Base-by-base conservation (phyloP, 2,888 invertebrate genomes). In the Odiellus spinosus region DNA sequence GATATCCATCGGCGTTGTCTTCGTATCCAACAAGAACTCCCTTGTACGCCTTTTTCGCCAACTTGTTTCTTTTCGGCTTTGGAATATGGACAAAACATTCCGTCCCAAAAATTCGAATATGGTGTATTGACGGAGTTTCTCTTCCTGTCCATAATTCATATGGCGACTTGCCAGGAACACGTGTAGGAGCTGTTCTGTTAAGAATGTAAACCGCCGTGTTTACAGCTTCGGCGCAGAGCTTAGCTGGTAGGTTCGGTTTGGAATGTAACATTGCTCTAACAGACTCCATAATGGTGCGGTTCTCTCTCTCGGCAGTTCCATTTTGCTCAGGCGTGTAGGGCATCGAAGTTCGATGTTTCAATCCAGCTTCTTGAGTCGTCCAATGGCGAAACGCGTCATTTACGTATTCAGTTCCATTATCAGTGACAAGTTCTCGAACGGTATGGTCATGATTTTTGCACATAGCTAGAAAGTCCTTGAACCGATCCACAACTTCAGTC, bases 191-290 rank as follows among this genome's bases (percentile, higher is more conserved):
- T 17, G 50, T 42, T 26, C 55, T 14, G 40, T 59, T 59, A 33
- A 51, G 18, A 19, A 56, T 51, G 20, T 20, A 52, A 57, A 48
- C 55, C 56, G 45, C 56, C 55, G 44, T 58, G 45, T 12, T 54
- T 56, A 6, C 43, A 52, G 26, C 26, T 26, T 26, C 26, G 8
- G 26, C 26, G 5, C 26, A 26, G 8, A 26, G 26, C 26, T 26
- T 26, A 4, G 26, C 5, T 26, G 26, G 26, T 26, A 26, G 4
- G 8, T 26, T 26, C 8, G 26, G 26, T 26, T 26, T 26, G 26
- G 26, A 4, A 8, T 26, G 26, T 8, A 26, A 26, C 26, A 26
- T 26, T 4, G 26, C 26, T 26, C 26, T 4, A 6, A 26, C 26
- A 26, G 26, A 4, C 8, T 26, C 26, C 26, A 26, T 26, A 8